Percentiles rank a stretch among this genome's conserved stretches.
These are phyloP conservation scores for Carpatolechia fugitivella DNA, from an alignment of 2,888 invertebrate genomes.

Conservation along the genomic window DNA sequence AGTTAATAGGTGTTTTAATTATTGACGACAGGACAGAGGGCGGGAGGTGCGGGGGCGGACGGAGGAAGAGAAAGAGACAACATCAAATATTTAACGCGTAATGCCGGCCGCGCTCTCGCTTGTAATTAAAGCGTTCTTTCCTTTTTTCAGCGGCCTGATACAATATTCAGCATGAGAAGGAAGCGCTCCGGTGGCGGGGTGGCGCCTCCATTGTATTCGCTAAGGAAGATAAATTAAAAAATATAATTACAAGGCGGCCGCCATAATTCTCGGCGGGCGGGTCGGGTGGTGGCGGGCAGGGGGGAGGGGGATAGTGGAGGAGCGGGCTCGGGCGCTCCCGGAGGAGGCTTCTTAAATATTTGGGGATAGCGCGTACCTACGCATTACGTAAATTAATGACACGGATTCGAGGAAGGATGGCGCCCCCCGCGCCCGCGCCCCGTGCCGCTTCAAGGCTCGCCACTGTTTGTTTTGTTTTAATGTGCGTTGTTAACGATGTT, in stretches of 20 bases:
- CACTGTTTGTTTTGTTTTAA: constrained; percentile 78
- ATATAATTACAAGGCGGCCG: constrained; percentile 84
- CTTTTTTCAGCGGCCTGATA: constrained; percentile 79
- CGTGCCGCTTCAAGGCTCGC: constrained; percentile 33
- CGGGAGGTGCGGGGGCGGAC: constrained; percentile 34
- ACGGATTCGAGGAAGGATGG: constrained; percentile 80
- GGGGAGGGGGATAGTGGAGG: constrained; percentile 68
- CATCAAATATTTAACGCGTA: constrained; percentile 77
- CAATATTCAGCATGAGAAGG: constrained; percentile 80
- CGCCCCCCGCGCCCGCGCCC: constrained; percentile 60
- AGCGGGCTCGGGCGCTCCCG: constrained; percentile 76
- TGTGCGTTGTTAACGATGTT: constrained; percentile 77
- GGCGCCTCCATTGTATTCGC: constrained; percentile 81
- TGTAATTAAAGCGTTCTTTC: constrained; percentile 79
- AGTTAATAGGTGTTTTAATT: constrained; percentile 78
- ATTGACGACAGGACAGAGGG: constrained; percentile 56
- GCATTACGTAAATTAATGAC: constrained; percentile 81
- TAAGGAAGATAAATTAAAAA: constrained; percentile 86
- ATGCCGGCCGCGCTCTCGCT: constrained; percentile 75
- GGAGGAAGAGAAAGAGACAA: constrained; percentile 67
- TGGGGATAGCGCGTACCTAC: constrained; percentile 80
- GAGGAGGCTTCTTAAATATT: constrained; percentile 80
- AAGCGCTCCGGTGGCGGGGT: constrained; percentile 77
- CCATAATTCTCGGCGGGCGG: constrained; percentile 80
- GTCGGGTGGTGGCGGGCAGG: constrained; percentile 48